phyloP scores from a whole-genome alignment of 2,888 invertebrate genomes.

The Trachelus troglodyta region DNA sequence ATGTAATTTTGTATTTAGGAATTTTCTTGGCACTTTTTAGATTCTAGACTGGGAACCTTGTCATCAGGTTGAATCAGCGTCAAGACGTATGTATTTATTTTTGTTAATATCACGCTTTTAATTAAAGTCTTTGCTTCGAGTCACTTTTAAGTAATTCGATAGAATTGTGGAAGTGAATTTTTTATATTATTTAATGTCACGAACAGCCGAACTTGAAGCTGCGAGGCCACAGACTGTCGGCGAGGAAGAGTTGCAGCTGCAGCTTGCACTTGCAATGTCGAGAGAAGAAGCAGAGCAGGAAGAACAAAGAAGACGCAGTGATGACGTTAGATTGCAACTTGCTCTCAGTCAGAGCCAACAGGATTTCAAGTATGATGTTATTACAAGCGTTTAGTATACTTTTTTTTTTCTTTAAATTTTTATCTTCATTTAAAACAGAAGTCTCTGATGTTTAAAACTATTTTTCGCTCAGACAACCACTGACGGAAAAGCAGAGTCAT shows the following conservation, averaged over 20 bases:
- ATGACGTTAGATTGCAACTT: constrained; percentile 95
- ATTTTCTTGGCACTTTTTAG: constrained; percentile 32
- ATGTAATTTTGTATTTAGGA: background rate
- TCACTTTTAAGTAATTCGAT: background rate
- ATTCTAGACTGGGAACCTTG: constrained; percentile 64
- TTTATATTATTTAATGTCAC: constrained; percentile 5
- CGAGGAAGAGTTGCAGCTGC: constrained; percentile 97
- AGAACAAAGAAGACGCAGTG: constrained; percentile 91
- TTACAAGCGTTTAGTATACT: background rate
- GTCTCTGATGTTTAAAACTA: background rate
- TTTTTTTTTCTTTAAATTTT: background rate
- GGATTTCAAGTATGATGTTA: constrained; percentile 80
- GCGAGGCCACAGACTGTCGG: constrained; percentile 97
- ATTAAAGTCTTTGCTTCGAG: background rate
- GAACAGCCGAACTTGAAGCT: constrained; percentile 81
- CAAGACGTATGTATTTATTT: constrained; percentile 52
- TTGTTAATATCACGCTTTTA: background rate
- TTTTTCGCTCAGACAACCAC: constrained; percentile 52
- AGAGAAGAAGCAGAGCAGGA: constrained; percentile 98
- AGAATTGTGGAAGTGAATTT: background rate
- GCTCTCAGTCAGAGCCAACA: constrained; percentile 95
- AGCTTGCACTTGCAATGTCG: constrained; percentile 98
- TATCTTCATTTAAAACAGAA: background rate
- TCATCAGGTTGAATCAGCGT: constrained; percentile 53
- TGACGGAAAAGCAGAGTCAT: constrained; percentile 73